phyloP scores from a whole-genome alignment of 2,797 vertebrate species.

The Pangasius larnaudii region DNA sequence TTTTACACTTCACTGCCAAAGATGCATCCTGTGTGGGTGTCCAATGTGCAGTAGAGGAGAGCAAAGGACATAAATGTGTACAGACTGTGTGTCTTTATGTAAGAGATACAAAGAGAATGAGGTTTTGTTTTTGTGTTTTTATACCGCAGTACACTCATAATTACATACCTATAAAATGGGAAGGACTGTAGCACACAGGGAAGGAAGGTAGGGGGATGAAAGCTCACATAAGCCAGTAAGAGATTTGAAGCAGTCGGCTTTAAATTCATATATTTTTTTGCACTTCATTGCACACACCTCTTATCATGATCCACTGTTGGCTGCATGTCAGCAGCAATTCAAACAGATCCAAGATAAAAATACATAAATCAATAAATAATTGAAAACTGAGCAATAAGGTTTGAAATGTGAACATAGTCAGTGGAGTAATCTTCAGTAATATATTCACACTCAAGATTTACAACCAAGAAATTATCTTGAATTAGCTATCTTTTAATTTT shows the following conservation, averaged over 20 bases:
- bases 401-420: neutral
- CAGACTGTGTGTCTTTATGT: neutral
- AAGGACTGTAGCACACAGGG: neutral
- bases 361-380: neutral
- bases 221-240: neutral
- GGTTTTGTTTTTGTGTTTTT: neutral
- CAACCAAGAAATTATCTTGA: neutral
- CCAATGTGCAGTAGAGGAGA: conserved; percentile 23
- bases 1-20: conserved; percentile 31
- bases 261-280: neutral
- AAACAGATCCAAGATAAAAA: neutral
- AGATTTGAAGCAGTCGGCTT: neutral
- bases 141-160: neutral
- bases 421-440: too few relatives aligned
- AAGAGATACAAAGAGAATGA: neutral
- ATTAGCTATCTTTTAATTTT: neutral
- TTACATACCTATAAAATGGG: neutral
- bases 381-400: neutral
- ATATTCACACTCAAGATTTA: neutral
- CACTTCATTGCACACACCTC: neutral
- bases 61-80: neutral
- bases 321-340: neutral
- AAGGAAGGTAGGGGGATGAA: neutral
- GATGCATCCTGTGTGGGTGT: conserved; percentile 44
- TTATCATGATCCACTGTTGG: conserved; percentile 12